These are phyloP conservation scores for Papilio glaucus DNA, from an alignment of 1,140 invertebrate species.

Conservation along the genomic window DNA sequence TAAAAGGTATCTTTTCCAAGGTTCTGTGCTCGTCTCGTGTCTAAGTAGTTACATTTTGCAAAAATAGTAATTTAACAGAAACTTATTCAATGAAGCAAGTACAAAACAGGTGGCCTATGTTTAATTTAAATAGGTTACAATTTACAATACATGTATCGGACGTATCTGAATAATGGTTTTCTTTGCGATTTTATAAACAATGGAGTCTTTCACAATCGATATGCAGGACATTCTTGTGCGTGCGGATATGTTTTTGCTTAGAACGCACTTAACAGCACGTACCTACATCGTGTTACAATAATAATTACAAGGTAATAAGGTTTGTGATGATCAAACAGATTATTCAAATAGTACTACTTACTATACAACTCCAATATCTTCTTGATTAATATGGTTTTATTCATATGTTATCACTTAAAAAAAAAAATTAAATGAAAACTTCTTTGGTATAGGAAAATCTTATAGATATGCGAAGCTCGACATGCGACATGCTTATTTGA, in stretches of 20 bases:
- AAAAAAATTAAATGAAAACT: no score
- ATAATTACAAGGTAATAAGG: not conserved
- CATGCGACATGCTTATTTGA: no score
- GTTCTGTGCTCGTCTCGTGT: no score
- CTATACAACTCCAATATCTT: not conserved
- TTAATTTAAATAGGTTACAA: not conserved
- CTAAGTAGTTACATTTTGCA: no score
- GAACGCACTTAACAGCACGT: not conserved
- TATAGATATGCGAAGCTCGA: no score
- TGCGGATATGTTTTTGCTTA: not conserved
- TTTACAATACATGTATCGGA: not conserved
- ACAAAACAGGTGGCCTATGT: no score
- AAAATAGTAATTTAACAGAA: no score
- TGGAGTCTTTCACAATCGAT: not conserved
- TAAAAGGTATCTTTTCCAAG: no score
- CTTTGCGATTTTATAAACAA: not conserved
- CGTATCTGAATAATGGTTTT: not conserved
- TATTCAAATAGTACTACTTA: not conserved
- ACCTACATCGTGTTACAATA: not conserved
- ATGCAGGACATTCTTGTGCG: not conserved
- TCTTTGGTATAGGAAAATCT: no score
- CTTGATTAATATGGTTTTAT: no score
- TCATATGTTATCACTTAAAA: no score
- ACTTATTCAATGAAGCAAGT: no score
- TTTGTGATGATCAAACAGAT: constrained; percentile 1